Evolutionary conservation across 2,113 vertebrate species (phyloP).

Genomic region (Litocranius walleri): DNA sequence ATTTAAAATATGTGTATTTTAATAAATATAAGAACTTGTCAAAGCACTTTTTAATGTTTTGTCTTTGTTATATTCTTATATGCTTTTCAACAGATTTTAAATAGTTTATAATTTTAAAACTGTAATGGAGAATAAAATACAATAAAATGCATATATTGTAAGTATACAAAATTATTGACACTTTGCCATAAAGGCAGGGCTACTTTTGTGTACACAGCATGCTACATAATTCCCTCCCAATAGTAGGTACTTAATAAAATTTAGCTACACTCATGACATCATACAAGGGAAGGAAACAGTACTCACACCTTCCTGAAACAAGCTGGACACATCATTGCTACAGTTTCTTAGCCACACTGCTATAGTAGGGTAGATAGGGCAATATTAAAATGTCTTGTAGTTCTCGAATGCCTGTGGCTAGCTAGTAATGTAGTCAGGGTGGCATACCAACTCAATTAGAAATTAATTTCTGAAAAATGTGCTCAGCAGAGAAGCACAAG

Average conservation of each 20-base stretch:
- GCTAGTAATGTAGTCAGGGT: background rate
- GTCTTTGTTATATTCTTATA: background rate
- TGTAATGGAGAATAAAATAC: background rate
- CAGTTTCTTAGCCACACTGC: background rate
- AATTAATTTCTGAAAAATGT: background rate
- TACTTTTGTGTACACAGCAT: background rate
- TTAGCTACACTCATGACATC: background rate
- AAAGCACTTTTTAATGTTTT: background rate
- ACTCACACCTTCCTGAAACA: background rate
- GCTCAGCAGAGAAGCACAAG: background rate
- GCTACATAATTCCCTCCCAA: background rate
- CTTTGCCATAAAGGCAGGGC: background rate
- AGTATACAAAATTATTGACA: background rate
- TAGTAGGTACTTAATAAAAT: background rate
- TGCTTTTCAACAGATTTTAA: background rate
- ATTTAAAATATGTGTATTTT: background rate
- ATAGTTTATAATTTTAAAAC: background rate
- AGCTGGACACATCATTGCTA: background rate
- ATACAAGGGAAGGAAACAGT: background rate
- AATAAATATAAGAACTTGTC: background rate
- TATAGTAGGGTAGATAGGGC: rapidly evolving
- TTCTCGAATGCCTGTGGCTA: background rate
- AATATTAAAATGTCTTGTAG: background rate
- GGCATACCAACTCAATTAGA: background rate
- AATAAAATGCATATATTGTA: background rate